Base-by-base conservation (phyloP, 2,113 vertebrate species). In the Apteryx mantelli region DNA sequence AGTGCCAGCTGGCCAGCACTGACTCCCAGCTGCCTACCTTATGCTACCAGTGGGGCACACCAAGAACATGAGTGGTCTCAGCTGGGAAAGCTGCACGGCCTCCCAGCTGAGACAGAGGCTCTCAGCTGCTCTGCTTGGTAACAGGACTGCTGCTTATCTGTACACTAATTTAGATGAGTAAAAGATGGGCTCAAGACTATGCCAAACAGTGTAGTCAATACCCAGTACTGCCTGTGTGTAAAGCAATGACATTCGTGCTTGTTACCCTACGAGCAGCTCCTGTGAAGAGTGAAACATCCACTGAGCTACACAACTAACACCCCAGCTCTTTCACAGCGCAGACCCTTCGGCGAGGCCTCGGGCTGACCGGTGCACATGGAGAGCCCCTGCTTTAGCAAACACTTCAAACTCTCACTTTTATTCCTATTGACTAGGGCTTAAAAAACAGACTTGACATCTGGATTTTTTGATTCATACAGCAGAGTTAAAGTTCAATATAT, bases 401-500 rank as follows among this genome's bases (percentile, higher is more conserved):
- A 53, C 36, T 48, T 56, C 38, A 70, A 89, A 77, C 58, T 87
- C 24, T 73, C 66, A 48, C 81, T 89, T 89, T 50, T 64, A 21
- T 50, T 89, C 89, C 40, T 61, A 42, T 46, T 74, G 74, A 91
- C 78, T 56, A 89, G 69, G n/a, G 21, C 11, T 73, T 92, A 89
- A 92, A 93, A 73, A 91, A 64, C 21, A 76, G 65, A 79, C 52
- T 88, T 80, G 70, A 70, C 66, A 58, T 38, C 78, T 86, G 68
- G 88, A 88, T 96, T 95, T 80, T 94, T 82, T 89, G 24, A 28
- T 83, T 91, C 70, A 91, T 74, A 70, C 58, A 80, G 48, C 44
- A 94, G 65, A 82, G 56, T 20, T 75, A 26, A 82, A 86, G 44
- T 69, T 93, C 91, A 85, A 66, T 96, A 70, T 66, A 96, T 91